phyloP scores from a whole-genome alignment of 35 echinoderm and acorn worm species.

The Apostichopus japonicus region DNA sequence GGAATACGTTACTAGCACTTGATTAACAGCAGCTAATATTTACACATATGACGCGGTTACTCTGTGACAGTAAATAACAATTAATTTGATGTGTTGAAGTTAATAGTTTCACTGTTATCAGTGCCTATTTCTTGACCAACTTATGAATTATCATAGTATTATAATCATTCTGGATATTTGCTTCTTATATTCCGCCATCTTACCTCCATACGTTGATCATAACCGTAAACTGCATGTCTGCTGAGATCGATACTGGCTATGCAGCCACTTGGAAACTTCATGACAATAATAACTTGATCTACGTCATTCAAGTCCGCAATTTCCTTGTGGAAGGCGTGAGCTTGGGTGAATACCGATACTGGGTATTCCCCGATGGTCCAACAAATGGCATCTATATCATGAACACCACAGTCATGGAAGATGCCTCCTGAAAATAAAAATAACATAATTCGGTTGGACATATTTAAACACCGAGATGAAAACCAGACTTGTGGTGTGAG shows the following conservation, averaged over 20 bases:
- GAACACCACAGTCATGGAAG: slow-evolving; percentile 84
- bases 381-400: slow-evolving; percentile 85
- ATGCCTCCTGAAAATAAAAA: slow-evolving; percentile 70
- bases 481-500: no score
- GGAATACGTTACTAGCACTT: no score
- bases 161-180: background rate
- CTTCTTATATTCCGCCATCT: background rate
- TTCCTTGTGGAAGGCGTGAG: slow-evolving; percentile 72
- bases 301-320: slow-evolving; percentile 72
- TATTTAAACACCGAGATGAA: no score
- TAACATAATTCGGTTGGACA: no score
- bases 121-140: no score
- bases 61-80: no score
- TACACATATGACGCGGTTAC: no score
- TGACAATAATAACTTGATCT: slow-evolving; percentile 73
- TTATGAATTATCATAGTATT: background rate
- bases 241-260: slow-evolving; percentile 75
- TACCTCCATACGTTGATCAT: slow-evolving; percentile 90
- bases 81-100: no score
- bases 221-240: slow-evolving; percentile 76
- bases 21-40: no score
- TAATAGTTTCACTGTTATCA: no score
- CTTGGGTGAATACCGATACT: slow-evolving; percentile 71
- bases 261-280: slow-evolving; percentile 90
- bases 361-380: slow-evolving; percentile 80